These are phyloP conservation scores for Elephantulus edwardii DNA, from an alignment of 2,113 vertebrate species.

Conservation along the genomic window DNA sequence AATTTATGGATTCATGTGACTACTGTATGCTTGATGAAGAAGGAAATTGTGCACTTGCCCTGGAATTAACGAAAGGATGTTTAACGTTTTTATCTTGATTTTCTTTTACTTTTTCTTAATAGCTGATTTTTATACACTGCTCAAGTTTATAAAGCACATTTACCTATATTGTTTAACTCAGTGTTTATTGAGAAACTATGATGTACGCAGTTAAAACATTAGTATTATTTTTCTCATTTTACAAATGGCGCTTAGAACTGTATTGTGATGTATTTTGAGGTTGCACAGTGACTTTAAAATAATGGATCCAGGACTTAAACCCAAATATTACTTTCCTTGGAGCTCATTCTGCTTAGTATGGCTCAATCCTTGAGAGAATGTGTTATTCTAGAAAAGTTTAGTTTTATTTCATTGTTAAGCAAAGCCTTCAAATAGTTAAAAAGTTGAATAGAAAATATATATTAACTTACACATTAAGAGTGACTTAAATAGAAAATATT, in stretches of 20 bases:
- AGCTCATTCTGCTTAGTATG: not conserved
- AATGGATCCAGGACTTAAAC: not conserved
- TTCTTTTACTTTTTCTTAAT: not conserved
- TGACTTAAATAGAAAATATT: conserved; percentile 33
- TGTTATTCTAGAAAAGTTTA: not conserved
- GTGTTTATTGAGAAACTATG: not conserved
- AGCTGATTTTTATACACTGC: not conserved
- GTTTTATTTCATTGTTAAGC: conserved; percentile 51
- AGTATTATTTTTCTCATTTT: conserved; percentile 25
- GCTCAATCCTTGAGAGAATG: not conserved
- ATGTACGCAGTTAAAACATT: not conserved
- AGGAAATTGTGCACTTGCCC: not conserved
- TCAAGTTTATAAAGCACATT: conserved; percentile 1
- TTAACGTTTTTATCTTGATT: not conserved
- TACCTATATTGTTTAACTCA: not conserved
- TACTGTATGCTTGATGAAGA: not conserved
- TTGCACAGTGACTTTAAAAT: not conserved
- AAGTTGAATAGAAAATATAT: conserved; percentile 50
- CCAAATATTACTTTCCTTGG: not conserved
- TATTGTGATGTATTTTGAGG: conserved; percentile 1
- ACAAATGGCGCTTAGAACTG: not conserved
- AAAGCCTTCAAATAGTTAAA: conserved; percentile 37
- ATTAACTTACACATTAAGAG: conserved; percentile 45
- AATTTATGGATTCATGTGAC: not conserved
- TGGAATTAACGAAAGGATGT: not conserved